Evolutionary conservation across 2,113 vertebrate genomes (phyloP).

Genomic region (Verasper variegatus): DNA sequence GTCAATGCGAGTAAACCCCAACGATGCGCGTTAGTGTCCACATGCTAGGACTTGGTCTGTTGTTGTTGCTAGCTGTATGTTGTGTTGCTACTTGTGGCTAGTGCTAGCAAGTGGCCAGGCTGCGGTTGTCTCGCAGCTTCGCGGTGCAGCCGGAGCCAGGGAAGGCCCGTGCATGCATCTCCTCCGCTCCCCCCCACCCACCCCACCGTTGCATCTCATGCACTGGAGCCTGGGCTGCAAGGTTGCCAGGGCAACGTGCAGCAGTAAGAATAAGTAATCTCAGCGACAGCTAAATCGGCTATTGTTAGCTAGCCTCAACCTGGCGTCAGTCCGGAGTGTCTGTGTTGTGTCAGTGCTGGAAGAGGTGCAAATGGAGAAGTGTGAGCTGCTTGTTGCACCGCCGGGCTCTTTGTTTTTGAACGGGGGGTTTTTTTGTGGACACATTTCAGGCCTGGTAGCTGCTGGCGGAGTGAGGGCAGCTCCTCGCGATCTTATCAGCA

Average conservation of each 20-base stretch:
- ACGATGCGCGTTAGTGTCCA: no score
- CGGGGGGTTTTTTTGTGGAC: neutral
- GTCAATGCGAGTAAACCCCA: neutral
- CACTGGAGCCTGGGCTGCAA: constrained; percentile 34
- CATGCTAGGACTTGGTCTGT: neutral
- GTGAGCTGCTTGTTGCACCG: neutral
- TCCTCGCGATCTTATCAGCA: constrained; percentile 54
- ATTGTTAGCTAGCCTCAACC: constrained; percentile 8
- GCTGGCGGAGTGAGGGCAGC: neutral
- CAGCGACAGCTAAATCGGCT: neutral
- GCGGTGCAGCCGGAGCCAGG: constrained; percentile 11
- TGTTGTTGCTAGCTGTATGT: neutral
- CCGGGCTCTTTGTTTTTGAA: neutral
- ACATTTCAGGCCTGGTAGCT: neutral
- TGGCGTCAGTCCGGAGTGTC: constrained; percentile 2
- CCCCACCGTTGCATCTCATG: constrained; percentile 61
- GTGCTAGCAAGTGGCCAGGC: constrained; percentile 13
- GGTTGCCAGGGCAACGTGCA: constrained; percentile 41
- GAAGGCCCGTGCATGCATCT: constrained; percentile 58
- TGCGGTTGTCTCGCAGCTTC: constrained; percentile 5
- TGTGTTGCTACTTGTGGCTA: constrained; percentile 14
- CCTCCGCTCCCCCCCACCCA: neutral
- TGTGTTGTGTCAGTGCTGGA: constrained; percentile 3
- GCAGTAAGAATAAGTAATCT: constrained; percentile 3
- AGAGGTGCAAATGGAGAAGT: neutral